Conservation (phyloP, 2,113 vertebrate species). For the Nasalis larvatus region DNA sequence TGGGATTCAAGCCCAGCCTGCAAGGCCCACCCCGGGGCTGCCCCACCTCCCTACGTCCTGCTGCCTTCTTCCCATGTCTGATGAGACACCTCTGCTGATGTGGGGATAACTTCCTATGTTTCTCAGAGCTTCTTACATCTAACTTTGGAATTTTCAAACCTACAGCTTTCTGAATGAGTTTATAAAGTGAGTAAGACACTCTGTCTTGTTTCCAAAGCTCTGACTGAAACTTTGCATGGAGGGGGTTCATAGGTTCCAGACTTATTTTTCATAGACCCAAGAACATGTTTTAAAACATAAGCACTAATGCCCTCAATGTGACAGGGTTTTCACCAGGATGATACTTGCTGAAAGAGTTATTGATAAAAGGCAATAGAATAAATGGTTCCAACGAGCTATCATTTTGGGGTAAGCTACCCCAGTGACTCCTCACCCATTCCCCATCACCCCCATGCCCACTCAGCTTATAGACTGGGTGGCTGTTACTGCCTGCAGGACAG, state of each 20-base stretch:
- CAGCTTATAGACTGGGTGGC: too few relatives aligned
- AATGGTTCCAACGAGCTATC: not conserved
- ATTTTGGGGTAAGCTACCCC: too few relatives aligned
- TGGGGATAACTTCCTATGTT: not conserved
- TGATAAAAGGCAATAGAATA: not conserved
- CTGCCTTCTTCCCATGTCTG: not conserved
- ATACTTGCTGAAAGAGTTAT: not conserved
- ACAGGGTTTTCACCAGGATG: not conserved
- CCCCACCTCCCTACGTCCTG: not conserved
- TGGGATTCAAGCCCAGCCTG: not conserved
- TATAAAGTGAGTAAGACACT: not conserved
- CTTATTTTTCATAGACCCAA: not conserved
- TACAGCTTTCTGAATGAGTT: not conserved
- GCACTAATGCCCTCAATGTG: not conserved
- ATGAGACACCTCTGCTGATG: fast-evolving
- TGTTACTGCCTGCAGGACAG: fast-evolving
- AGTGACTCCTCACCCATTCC: not conserved
- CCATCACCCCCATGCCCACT: not conserved
- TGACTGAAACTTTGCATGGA: too few relatives aligned
- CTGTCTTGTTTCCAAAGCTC: not conserved
- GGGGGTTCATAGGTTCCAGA: too few relatives aligned
- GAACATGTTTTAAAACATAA: not conserved
- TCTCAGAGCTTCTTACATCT: not conserved
- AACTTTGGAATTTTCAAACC: not conserved
- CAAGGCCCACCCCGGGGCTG: too few relatives aligned